Conservation (phyloP, 2,113 vertebrate genomes). For the Paracanthobrama guichenoti region DNA sequence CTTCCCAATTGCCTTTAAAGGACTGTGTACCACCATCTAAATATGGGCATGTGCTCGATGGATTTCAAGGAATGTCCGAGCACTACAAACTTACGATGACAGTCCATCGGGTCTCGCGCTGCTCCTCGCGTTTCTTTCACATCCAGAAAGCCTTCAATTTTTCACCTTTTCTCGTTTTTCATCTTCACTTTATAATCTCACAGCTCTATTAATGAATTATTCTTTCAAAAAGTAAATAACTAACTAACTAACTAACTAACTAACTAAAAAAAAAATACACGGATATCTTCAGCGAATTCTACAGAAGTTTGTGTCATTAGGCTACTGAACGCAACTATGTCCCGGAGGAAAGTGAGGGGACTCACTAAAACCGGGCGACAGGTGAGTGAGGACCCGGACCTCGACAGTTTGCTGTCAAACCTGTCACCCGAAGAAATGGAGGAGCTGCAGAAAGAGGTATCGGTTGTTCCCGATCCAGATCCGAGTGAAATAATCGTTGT, state of each 20-base stretch:
- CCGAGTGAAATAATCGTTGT: slow-evolving; percentile 73
- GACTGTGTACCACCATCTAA: slow-evolving; percentile 90
- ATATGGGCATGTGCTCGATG: slow-evolving; percentile 95
- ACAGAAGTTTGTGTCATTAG: not conserved
- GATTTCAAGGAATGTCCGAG: slow-evolving; percentile 96
- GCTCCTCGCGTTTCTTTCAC: slow-evolving; percentile 44
- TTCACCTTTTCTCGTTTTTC: not conserved
- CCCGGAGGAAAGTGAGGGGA: slow-evolving; percentile 73
- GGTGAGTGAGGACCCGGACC: slow-evolving; percentile 81
- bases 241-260: too few relatives aligned
- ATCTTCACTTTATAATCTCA: not conserved
- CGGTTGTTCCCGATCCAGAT: slow-evolving; percentile 83
- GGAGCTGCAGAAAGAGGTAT: slow-evolving; percentile 76
- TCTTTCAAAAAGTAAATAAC: not conserved
- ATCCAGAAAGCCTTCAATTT: not conserved
- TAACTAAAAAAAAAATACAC: not conserved
- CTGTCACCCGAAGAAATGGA: slow-evolving; percentile 79
- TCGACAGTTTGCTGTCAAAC: slow-evolving; percentile 79
- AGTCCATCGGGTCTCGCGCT: slow-evolving; percentile 30
- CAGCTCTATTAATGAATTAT: slow-evolving; percentile 1
- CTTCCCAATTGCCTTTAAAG: slow-evolving; percentile 94
- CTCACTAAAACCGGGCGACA: slow-evolving; percentile 75
- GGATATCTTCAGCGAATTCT: not conserved
- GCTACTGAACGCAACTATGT: slow-evolving; percentile 61
- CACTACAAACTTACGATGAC: slow-evolving; percentile 59